Evolutionary conservation across 1,140 invertebrate species (phyloP).

Genomic region (Plectus sambesii): DNA sequence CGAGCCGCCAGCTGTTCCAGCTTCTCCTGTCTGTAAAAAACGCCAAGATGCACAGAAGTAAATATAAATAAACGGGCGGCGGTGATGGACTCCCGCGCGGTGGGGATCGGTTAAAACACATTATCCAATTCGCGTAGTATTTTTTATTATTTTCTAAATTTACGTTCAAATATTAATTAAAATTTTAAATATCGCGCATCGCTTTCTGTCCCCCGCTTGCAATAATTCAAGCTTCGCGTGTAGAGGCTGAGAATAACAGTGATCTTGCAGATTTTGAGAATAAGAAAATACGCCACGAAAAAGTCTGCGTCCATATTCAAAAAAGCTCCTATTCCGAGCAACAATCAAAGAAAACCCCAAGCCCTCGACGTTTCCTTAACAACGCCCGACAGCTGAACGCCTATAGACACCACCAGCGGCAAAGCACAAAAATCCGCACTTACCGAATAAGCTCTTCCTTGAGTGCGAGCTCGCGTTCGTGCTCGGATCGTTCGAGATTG

Average conservation of each 20-base stretch:
- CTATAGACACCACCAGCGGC: too few species aligned
- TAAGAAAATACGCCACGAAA: too few species aligned
- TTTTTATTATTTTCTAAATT: too few species aligned
- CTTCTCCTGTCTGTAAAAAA: slow-evolving; percentile 74
- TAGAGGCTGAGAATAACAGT: too few species aligned
- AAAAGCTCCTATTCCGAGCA: background rate
- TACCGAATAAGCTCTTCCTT: slow-evolving; percentile 79
- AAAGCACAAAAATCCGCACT: slow-evolving; percentile 14
- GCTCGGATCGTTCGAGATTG: slow-evolving; percentile 88
- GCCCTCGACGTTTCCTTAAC: too few species aligned
- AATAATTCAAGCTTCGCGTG: too few species aligned
- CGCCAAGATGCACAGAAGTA: background rate
- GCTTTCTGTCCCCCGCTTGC: too few species aligned
- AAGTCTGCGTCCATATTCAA: too few species aligned
- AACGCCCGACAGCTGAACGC: too few species aligned
- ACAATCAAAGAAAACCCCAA: background rate
- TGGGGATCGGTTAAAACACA: background rate
- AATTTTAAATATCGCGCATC: too few species aligned
- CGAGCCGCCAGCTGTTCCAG: slow-evolving; percentile 93
- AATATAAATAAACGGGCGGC: background rate
- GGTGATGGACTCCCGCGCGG: background rate
- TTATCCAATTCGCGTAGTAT: background rate
- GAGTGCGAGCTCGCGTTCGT: slow-evolving; percentile 87
- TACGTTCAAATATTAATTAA: too few species aligned
- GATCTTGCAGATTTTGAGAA: too few species aligned